Conservation (phyloP, 2,888 invertebrate species). For the Margaritifera margaritifera region DNA sequence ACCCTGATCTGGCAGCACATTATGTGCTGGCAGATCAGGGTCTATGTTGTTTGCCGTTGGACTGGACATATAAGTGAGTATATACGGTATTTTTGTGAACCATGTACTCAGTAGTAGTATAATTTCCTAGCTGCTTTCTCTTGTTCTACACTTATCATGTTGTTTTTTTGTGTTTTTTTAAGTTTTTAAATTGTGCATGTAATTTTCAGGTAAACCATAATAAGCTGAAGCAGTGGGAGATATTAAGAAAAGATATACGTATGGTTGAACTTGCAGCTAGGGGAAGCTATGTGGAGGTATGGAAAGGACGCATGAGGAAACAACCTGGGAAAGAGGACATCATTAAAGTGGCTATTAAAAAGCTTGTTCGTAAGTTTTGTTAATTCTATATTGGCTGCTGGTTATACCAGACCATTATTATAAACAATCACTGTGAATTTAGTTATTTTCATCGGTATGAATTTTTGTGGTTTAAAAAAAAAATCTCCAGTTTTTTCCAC, state of each 20-base stretch:
- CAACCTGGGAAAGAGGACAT: conserved; percentile 57
- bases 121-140: neutral
- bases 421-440: neutral
- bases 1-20: too few species aligned
- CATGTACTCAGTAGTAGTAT: too few species aligned
- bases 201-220: too few species aligned
- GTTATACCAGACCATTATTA: neutral
- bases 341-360: conserved; percentile 60
- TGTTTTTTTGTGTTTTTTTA: neutral
- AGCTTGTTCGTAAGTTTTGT: conserved; percentile 49
- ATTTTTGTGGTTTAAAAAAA: neutral
- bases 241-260: conserved; percentile 59
- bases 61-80: too few species aligned
- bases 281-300: conserved; percentile 63
- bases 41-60: too few species aligned
- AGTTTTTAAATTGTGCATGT: too few species aligned
- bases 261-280: conserved; percentile 58
- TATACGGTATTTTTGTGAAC: too few species aligned
- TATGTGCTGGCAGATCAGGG: too few species aligned
- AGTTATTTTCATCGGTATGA: neutral
- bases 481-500: too few species aligned
- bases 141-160: neutral
- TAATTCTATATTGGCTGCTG: neutral
- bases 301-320: conserved; percentile 62
- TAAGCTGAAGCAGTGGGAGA: conserved; percentile 57